Evolutionary conservation across 2,888 invertebrate species (phyloP), one percentile per base, ranked within the genome.

Genomic region (Brachylomia viminalis): DNA sequence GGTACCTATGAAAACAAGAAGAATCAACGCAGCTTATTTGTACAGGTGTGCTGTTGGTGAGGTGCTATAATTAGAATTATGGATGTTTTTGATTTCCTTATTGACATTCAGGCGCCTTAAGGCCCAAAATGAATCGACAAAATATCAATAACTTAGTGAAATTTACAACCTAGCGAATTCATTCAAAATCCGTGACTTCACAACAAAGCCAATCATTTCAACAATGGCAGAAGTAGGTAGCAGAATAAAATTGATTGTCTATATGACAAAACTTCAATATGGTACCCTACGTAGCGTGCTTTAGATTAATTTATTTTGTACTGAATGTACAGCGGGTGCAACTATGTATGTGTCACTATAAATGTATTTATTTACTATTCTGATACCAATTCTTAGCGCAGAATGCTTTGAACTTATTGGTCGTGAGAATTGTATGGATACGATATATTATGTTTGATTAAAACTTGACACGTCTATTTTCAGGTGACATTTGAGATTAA

Each of bases 361-460:
- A 91, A 90, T 90, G 86, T 90, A 91, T 91, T 91, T 91, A 92
- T 91, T 82, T 78, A 77, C 76, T 79, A 77, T 74, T 89, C 87
- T 88, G 87, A 91, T 90, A 92, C 88, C 91, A 90, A 92, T 92
- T 93, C 92, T 91, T 89, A 88, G 89, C 82, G 87, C 82, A 88
- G 77, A 79, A 67, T 45, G 86, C 88, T 90, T 89, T 86, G 84
- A 88, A 85, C 77, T 77, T 70, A 67, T 33, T 69, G 17, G 20
- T 61, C 64, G 84, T 77, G 71, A 88, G 84, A 81, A 71, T 89
- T 78, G 33, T 86, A 72, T 90, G 92, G 94, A 94, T 87, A 83
- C 11, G 73, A 61, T 42, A 2, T n/a, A 73, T 65, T 75, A 45
- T 58, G 7, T 56, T n/a, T 8, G 33, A 38, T 1, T 33, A 38